Percentiles rank a stretch among this genome's conserved stretches.
Evolutionary conservation across 2,113 vertebrate genomes (phyloP).

Genomic region (Lynx canadensis): DNA sequence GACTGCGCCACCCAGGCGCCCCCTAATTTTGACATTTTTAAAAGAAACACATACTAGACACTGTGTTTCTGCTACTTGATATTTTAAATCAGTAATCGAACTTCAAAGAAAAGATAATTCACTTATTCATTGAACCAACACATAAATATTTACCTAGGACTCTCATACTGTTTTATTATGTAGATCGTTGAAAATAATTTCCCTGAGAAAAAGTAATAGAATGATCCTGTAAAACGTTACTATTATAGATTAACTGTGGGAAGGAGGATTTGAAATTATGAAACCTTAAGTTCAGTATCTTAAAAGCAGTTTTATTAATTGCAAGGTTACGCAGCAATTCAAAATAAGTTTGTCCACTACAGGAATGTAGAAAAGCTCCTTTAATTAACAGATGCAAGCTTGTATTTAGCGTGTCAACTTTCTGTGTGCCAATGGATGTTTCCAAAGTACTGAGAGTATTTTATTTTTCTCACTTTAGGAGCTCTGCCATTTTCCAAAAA

Average conservation of each 20-base stretch:
- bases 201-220: not conserved
- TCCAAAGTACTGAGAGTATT: conserved; percentile 50
- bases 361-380: conserved; percentile 50
- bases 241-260: not conserved
- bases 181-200: conserved; percentile 36
- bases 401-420: conserved; percentile 61
- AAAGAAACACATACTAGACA: not conserved
- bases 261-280: conserved; percentile 14
- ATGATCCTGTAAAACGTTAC: not conserved
- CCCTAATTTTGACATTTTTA: conserved; percentile 39
- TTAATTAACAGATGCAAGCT: conserved; percentile 65
- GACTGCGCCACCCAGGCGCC: too few relatives aligned
- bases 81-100: conserved; percentile 51
- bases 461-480: conserved; percentile 30
- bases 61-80: not conserved
- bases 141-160: not conserved
- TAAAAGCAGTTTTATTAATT: conserved; percentile 48
- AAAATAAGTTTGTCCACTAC: conserved; percentile 54
- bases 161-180: not conserved
- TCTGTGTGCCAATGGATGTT: conserved; percentile 41
- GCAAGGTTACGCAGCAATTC: not conserved
- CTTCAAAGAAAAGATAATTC: conserved; percentile 34
- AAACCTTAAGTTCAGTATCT: conserved; percentile 27
- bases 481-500: conserved; percentile 9
- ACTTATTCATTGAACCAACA: conserved; percentile 31